Evolutionary conservation across 2,113 vertebrate genomes (phyloP).

Genomic region (Callipepla squamata): DNA sequence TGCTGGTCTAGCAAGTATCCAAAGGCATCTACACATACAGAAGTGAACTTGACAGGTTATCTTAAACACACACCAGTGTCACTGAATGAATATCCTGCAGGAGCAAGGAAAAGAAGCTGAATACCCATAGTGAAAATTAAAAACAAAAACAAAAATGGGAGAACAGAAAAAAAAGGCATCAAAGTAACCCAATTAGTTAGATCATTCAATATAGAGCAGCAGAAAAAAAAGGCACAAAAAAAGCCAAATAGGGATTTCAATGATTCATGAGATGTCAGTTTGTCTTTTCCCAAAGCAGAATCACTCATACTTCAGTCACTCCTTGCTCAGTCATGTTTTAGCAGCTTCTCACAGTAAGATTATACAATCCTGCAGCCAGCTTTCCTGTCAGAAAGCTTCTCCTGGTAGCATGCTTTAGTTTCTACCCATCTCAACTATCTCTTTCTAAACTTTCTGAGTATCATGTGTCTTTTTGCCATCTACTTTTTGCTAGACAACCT

Average conservation of each 20-base stretch:
- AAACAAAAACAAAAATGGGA: background rate
- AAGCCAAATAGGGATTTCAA: background rate
- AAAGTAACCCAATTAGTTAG: fast-evolving
- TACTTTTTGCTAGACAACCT: background rate
- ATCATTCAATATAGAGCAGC: background rate
- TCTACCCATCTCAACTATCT: background rate
- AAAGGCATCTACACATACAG: fast-evolving
- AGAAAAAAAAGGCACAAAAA: background rate
- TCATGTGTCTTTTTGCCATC: background rate
- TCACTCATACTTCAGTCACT: background rate
- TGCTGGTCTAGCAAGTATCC: background rate
- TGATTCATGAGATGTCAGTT: background rate
- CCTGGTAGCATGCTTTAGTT: background rate
- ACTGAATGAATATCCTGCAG: background rate
- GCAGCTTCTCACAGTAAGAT: background rate
- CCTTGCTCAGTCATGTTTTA: background rate
- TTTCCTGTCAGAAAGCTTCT: background rate
- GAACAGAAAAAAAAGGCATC: background rate
- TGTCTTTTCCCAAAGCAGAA: background rate
- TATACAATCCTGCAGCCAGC: background rate
- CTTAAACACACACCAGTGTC: background rate
- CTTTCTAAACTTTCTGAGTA: background rate
- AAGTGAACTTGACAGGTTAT: background rate
- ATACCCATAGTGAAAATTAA: background rate
- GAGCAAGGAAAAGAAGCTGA: background rate